Evolutionary conservation across 1,140 invertebrate genomes (phyloP), one percentile per base, ranked within the genome.

Genomic region (Brachionus asplanchnoidis): DNA sequence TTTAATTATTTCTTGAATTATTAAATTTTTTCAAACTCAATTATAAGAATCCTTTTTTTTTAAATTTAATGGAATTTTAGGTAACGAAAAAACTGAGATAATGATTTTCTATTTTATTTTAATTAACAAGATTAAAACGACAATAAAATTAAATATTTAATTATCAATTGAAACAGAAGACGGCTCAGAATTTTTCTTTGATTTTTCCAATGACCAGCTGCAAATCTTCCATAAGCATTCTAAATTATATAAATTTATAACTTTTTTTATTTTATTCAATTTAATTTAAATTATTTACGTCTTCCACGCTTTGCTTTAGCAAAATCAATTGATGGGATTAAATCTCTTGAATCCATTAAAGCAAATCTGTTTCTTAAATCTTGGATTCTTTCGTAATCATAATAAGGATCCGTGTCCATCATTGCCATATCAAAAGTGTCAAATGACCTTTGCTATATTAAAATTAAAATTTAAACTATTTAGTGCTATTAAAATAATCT

Each of bases 211-310:
- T 26, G 73, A 77, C 73, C 73, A 77, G 14, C 73, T 77, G 23
- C 73, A 77, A 46, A 77, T 77, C n/a, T 77, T 77, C 73, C 73
- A 77, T 77, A 77, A 77, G 46, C 73, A 77, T 77, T 77, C 73
- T 77, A 17, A 44, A 75, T 20, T 12, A 23, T n/a, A 28, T 50
- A 50, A 46, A n/a, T 26, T 75, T 17, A 11, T 26, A 50, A n/a
- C 1, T 11, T 14, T 9, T 50, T 12, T 26, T 3, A 26, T 26
- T n/a, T 28, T 12, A 12, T 53, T 17, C 23, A 32, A 77, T 20
- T 75, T 46, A 46, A 1, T 12, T 20, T 36, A 11, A 73, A 40
- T 44, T 40, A 20, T 6, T 73, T 77, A 77, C 73, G 73, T 77
- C 73, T 77, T 77, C 73, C 73, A 26, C 73, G 42, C 32, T 77